Evolutionary conservation across 2,113 vertebrate genomes (phyloP), one percentile per base, ranked within the genome.

Genomic region (Numida meleagris): DNA sequence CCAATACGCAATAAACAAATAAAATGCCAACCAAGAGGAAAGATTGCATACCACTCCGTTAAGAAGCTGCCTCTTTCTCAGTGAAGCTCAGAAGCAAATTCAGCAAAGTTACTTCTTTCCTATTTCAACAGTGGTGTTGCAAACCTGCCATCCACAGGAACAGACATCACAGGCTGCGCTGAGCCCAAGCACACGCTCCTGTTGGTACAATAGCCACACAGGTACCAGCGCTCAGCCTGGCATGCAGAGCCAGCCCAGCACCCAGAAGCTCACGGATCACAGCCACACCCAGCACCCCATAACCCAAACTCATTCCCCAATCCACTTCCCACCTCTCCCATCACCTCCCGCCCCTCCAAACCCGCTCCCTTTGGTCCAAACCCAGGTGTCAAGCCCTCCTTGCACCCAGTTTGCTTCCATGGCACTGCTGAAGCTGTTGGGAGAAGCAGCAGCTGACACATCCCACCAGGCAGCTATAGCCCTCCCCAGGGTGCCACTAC

Each of bases 11-110:
- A 13, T 2, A 27, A 65, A 62, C 34, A 20, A 0, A 13, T 9
- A 16, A 43, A 92, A 51, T 0, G 0, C 89, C 83, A 84, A 25
- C 86, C 63, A 29, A 42, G 78, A 89, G 57, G 81, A 78, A 82
- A 78, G 18, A 6, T 25, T 43, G 43, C 84, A 51, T 15, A 65
- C 31, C 27, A 5, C 62, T 82, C 43, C 1, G n/a, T 36, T 68
- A 65, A 92, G 74, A 58, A 70, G 88, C 71, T 87, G 91, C 48
- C 55, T 82, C 84, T 91, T 72, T 65, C 78, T 67, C 86, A 84
- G 2, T 4, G 36, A 85, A 86, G 78, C 40, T 62, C 43, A 77
- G 81, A 94, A 90, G 74, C 48, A 88, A 95, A 82, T 50, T n/a
- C 66, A 33, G 77, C 83, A 33, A 79, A 76, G 36, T 14, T 89